Conservation (phyloP, 2,888 invertebrate genomes). For the Pyrrhosoma nymphula region DNA sequence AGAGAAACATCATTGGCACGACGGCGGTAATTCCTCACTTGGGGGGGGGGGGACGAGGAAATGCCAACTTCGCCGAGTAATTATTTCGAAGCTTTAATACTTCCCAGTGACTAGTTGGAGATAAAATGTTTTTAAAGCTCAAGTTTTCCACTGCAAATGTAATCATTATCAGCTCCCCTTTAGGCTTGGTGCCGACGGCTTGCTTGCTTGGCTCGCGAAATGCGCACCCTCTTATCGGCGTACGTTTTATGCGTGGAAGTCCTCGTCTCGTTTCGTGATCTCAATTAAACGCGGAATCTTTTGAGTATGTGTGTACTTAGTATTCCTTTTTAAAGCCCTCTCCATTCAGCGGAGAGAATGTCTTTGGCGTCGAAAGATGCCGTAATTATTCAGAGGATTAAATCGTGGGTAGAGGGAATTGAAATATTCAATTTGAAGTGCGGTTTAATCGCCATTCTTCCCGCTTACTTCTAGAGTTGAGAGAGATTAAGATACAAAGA, state of each 20-base stretch:
- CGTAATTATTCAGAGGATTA: neutral
- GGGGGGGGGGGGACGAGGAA: neutral
- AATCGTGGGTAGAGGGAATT: neutral
- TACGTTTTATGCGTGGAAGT: neutral
- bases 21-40: neutral
- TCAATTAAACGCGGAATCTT: neutral
- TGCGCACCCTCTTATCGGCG: neutral
- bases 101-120: neutral
- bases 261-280: neutral
- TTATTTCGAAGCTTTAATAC: neutral
- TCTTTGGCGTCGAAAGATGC: neutral
- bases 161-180: neutral
- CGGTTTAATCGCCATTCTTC: too few species aligned
- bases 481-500: too few species aligned
- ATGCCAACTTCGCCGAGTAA: neutral
- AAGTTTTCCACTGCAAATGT: neutral
- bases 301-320: neutral
- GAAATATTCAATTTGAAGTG: neutral
- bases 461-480: too few species aligned
- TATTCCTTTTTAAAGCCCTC: neutral
- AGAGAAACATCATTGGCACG: neutral
- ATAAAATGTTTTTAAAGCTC: constrained; percentile 3
- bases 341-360: neutral
- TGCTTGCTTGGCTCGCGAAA: neutral
- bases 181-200: neutral